Base-by-base conservation (phyloP, 2,797 vertebrate genomes). In the Pseudochirops cupreus region DNA sequence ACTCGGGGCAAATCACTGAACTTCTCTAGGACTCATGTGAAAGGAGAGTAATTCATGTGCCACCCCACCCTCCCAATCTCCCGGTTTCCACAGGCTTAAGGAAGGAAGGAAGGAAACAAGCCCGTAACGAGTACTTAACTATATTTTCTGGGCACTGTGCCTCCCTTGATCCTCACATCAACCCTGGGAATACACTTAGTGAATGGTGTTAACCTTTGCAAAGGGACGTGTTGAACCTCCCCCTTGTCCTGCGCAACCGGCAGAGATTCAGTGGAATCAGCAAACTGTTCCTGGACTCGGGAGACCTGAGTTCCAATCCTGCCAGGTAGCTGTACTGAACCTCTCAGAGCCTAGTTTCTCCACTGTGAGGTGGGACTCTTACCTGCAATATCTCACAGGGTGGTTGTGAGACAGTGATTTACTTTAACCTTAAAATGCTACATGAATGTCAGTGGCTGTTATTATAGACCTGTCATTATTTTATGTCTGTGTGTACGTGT, bases 61-160 rank as follows among this genome's bases (percentile, higher is more conserved):
- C 2, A 2, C 21, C 2, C 24, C 2, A 14, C 31, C 2, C 0
- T 31, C 31, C 33, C 33, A 28, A 9, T 7, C 26, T 31, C 11
- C 56, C 56, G 21, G 5, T 67, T 82, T 46, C n/a, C 67, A 46
- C 39, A 10, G 39, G 21, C 67, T 82, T 46, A 39, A 74, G 33
- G 14, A 74, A 82, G n/a, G 14, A 74, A 82, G n/a, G 33, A 74
- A 74, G 59, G 31, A 62, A 62, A 67, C 58, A 29, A 29, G 58
- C 58, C 16, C 26, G 21, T 57, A 26, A 24, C 18, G n/a, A 74
- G 16, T n/a, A n/a, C 14, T 39, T 39, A 74, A 14, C 53, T 12
- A 10, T 54, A 54, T 54, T 54, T 54, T 1, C 53, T 12, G 53
- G 53, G 53, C 53, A 12, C 53, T 11, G 53, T 11, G 53, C 53